Evolutionary conservation across 2,113 vertebrate genomes (phyloP), one percentile per base, ranked within the genome.

Genomic region (Sakesphorus luctuosus): DNA sequence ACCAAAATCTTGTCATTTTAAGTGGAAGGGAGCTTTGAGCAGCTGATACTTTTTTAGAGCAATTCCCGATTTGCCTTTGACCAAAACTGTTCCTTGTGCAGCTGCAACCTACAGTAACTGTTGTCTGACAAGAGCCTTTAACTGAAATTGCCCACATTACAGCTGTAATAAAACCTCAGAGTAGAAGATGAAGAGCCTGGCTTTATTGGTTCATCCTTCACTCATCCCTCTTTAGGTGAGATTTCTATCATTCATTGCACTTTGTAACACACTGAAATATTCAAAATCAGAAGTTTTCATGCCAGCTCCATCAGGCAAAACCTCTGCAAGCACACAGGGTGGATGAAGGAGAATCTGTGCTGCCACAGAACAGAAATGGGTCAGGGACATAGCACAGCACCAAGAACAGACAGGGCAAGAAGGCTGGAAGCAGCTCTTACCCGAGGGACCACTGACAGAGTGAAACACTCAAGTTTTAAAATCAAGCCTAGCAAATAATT

Each of bases 81-180:
- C 53, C 87, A 84, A 87, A 56, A 61, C 53, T 52, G 43, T 95
- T 97, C 95, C 94, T 95, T 92, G 74, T 28, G 35, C 2, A 5
- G 82, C 88, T 96, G 93, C 79, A 96, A 97, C 81, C 96, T 96
- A 56, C 89, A 93, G 85, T 89, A 93, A 97, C 84, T 94, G 90
- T 97, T 96, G 84, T 95, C 97, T 95, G 97, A 96, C 96, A 96
- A 90, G 89, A 95, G 85, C 63, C 93, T 94, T 98, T 96, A 97
- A 94, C 81, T 96, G 92, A 96, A 96, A 97, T 97, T 96, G 84
- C 93, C 96, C 94, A 92, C 94, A 94, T 98, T 98, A 97, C 77
- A 96, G 84, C 91, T 65, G 12, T 90, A 96, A 97, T 97, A 98
- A 98, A 97, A 97, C 91, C 92, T 90, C 92, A 93, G 81, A 94